phyloP scores from a whole-genome alignment of 1,140 invertebrate species.

The Drosophila obscura region DNA sequence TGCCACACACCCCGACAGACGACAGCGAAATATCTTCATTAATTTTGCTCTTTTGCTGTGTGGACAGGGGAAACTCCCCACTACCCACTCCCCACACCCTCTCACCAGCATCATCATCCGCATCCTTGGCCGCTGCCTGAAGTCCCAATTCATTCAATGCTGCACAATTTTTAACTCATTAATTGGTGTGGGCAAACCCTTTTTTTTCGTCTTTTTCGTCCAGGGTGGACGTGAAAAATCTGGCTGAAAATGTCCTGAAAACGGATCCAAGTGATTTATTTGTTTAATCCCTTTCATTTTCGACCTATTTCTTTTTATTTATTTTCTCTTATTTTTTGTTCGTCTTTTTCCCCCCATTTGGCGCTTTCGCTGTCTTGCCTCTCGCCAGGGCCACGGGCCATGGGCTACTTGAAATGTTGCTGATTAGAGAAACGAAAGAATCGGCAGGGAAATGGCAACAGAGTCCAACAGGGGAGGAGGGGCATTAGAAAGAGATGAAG shows the following conservation, averaged over 20 bases:
- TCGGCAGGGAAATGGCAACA: conserved; percentile 4
- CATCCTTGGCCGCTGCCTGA: conserved; percentile 1
- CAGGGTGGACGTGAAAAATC: conserved; percentile 14
- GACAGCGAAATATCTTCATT: conserved; percentile 82
- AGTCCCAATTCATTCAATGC: conserved; percentile 73
- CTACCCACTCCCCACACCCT: no score
- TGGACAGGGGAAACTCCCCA: conserved; percentile 21
- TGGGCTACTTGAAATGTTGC: conserved; percentile 70
- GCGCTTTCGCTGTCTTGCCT: no score
- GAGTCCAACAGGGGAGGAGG: not conserved
- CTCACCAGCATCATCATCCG: not conserved
- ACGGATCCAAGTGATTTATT: conserved; percentile 77
- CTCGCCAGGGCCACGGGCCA: not conserved
- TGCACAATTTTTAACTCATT: conserved; percentile 83
- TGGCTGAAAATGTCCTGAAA: conserved; percentile 60
- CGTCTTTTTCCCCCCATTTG: conserved; percentile 1
- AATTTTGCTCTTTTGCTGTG: conserved; percentile 74
- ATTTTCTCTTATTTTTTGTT: conserved; percentile 7
- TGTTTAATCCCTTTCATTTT: conserved; percentile 80
- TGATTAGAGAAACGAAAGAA: conserved; percentile 53
- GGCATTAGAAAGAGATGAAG: no score
- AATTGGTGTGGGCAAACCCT: conserved; percentile 78
- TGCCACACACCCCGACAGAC: conserved; percentile 16
- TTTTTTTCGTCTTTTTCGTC: conserved; percentile 6
- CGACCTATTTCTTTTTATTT: conserved; percentile 62